These are phyloP conservation scores for Cataglyphis cursor DNA, from an alignment of 2,888 invertebrate genomes.

Conservation along the genomic window DNA sequence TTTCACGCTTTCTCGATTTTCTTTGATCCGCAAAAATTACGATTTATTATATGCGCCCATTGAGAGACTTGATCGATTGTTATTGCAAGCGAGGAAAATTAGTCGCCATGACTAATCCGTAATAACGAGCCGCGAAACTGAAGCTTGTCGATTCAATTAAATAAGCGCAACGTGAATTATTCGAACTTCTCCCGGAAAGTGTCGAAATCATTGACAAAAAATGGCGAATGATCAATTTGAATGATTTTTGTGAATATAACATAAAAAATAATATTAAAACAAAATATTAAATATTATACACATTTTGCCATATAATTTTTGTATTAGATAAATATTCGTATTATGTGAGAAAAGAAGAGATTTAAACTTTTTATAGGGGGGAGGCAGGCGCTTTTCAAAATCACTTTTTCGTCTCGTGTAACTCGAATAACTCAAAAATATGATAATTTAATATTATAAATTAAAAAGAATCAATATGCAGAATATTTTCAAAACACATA, in stretches of 20 bases:
- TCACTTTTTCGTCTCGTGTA: conserved; percentile 7
- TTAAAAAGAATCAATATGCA: background rate
- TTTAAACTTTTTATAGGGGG: background rate
- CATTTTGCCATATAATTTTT: background rate
- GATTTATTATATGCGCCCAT: conserved; percentile 22
- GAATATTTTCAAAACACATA: background rate
- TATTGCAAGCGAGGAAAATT: conserved; percentile 40
- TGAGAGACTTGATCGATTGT: conserved; percentile 13
- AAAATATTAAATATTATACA: background rate
- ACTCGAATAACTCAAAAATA: background rate
- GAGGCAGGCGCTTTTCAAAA: background rate
- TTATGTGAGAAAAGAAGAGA: background rate
- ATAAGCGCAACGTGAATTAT: conserved; percentile 24
- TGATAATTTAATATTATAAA: background rate
- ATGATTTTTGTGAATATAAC: background rate
- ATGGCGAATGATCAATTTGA: background rate
- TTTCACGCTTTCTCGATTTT: conserved; percentile 52
- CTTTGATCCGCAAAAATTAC: conserved; percentile 27
- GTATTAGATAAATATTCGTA: background rate
- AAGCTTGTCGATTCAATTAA: conserved; percentile 34
- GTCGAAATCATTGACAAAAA: conserved; percentile 17
- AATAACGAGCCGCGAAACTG: conserved; percentile 37
- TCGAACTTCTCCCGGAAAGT: background rate
- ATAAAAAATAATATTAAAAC: background rate
- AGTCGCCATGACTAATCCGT: conserved; percentile 23